Evolutionary conservation across 2,113 vertebrate species (phyloP), one percentile per base, ranked within the genome.

Genomic region (Oostethus manadensis): DNA sequence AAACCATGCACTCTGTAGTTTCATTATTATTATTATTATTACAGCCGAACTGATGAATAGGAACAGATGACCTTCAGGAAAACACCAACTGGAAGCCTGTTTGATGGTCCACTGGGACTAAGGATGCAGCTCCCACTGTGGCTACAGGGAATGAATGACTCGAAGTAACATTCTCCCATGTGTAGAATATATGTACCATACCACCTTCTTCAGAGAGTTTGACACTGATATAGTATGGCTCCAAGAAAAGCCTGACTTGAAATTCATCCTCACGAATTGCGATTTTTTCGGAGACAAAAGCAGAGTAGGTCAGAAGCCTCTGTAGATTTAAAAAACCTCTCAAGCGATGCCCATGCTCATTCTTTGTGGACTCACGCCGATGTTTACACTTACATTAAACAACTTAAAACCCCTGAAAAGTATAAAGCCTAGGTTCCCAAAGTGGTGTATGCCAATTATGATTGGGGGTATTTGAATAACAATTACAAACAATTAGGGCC

Each of bases 331-430:
- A 18, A 8, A 1, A 49, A 23, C 50, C 62, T 62, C 33, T 33
- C 51, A 48, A 74, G 62, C 21, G 0, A 60, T 68, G 9, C 73
- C 79, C 79, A 17, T 51, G 68, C 80, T 69, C 61, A 66, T 58
- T 54, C 54, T 70, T 26, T 42, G n/a, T 73, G 42, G 9, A 15
- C 7, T 21, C 10, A 11, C 26, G 50, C 66, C 60, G 45, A 51
- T 51, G 60, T 73, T 67, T 45, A 53, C 60, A 62, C 42, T 62
- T 16, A 40, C 51, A 10, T 13, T 42, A 79, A 77, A 72, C 59
- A 46, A 70, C 63, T 65, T 54, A 69, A 73, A 64, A 76, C 49
- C 59, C 56, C 3, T 48, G 58, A 40, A 58, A 66, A 35, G 44
- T 66, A 26, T 26, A 26, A n/a, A n/a, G n/a, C n/a, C n/a, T n/a